phyloP scores from a whole-genome alignment of 2,888 invertebrate genomes.

The Alitta virens region DNA sequence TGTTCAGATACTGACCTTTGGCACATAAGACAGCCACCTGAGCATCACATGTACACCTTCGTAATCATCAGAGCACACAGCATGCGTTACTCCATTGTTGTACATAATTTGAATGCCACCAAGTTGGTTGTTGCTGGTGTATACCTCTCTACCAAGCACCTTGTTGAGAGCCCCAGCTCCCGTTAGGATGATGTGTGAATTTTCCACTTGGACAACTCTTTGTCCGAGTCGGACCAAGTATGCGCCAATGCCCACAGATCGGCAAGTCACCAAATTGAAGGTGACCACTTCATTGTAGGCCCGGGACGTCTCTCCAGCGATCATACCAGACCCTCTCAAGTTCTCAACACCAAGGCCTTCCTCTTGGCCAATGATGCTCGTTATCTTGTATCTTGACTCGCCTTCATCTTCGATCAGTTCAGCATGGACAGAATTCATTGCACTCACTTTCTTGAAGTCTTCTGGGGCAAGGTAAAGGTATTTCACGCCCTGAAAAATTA shows the following conservation, averaged over 20 bases:
- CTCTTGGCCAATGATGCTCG: slow-evolving; percentile 91
- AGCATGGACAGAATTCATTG: slow-evolving; percentile 80
- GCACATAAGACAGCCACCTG: slow-evolving; percentile 91
- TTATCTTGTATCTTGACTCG: slow-evolving; percentile 87
- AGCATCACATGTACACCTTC: slow-evolving; percentile 80
- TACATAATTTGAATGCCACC: slow-evolving; percentile 98
- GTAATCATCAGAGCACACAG: slow-evolving; percentile 83
- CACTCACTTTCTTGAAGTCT: slow-evolving; percentile 78
- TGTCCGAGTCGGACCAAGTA: slow-evolving; percentile 91
- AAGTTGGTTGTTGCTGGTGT: slow-evolving; percentile 96
- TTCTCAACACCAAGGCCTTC: slow-evolving; percentile 97
- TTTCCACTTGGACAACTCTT: slow-evolving; percentile 84
- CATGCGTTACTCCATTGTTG: slow-evolving; percentile 95
- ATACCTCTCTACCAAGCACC: slow-evolving; percentile 92
- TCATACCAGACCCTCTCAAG: slow-evolving; percentile 82
- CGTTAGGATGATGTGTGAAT: slow-evolving; percentile 96
- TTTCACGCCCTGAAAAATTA: slow-evolving; percentile 64
- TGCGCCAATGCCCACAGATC: slow-evolving; percentile 97
- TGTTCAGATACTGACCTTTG: slow-evolving; percentile 66
- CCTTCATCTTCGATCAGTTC: slow-evolving; percentile 91
- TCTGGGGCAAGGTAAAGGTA: slow-evolving; percentile 93
- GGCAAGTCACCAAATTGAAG: slow-evolving; percentile 89
- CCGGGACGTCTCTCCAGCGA: slow-evolving; percentile 95
- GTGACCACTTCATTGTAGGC: slow-evolving; percentile 92
- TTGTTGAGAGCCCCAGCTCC: slow-evolving; percentile 96